Conservation (phyloP, 2,888 invertebrate genomes). For the Arge pagana region DNA sequence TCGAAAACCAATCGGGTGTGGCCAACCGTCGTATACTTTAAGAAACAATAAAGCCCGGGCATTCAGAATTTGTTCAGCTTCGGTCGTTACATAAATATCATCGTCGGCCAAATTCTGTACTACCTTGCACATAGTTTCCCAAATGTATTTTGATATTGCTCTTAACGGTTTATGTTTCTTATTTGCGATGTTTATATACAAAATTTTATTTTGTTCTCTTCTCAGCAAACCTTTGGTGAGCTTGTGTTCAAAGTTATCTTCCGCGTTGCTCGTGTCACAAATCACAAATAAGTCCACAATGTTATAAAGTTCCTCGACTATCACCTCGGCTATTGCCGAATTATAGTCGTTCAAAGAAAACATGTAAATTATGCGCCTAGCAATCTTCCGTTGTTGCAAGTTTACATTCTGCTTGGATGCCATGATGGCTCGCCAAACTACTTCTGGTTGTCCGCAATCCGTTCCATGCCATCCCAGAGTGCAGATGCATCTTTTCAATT, state of each 20-base stretch:
- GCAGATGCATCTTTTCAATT: slow-evolving; percentile 61
- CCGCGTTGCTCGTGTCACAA: slow-evolving; percentile 58
- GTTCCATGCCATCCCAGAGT: slow-evolving; percentile 68
- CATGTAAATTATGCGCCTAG: slow-evolving; percentile 64
- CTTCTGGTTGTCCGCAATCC: slow-evolving; percentile 71
- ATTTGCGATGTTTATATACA: slow-evolving; percentile 57
- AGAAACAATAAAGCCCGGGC: slow-evolving; percentile 68
- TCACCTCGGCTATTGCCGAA: slow-evolving; percentile 64
- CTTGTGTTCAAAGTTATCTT: slow-evolving; percentile 58
- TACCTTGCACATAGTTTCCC: slow-evolving; percentile 55
- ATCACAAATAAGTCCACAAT: slow-evolving; percentile 71
- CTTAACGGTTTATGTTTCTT: slow-evolving; percentile 41
- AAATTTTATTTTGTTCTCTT: slow-evolving; percentile 61
- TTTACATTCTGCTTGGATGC: slow-evolving; percentile 61
- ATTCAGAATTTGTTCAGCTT: slow-evolving; percentile 66
- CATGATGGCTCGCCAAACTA: slow-evolving; percentile 69
- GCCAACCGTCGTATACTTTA: slow-evolving; percentile 70
- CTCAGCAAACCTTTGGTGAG: slow-evolving; percentile 60
- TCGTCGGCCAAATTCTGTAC: slow-evolving; percentile 60
- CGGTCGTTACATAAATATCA: slow-evolving; percentile 65
- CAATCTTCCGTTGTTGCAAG: slow-evolving; percentile 57
- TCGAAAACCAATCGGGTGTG: slow-evolving; percentile 66
- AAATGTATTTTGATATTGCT: slow-evolving; percentile 52
- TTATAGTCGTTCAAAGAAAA: slow-evolving; percentile 62
- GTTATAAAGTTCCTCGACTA: slow-evolving; percentile 64